A percentile compares a stretch with the other conserved stretches of the same genome.
Conservation (phyloP, 2,888 invertebrate species). For the Melieria omissa region DNA sequence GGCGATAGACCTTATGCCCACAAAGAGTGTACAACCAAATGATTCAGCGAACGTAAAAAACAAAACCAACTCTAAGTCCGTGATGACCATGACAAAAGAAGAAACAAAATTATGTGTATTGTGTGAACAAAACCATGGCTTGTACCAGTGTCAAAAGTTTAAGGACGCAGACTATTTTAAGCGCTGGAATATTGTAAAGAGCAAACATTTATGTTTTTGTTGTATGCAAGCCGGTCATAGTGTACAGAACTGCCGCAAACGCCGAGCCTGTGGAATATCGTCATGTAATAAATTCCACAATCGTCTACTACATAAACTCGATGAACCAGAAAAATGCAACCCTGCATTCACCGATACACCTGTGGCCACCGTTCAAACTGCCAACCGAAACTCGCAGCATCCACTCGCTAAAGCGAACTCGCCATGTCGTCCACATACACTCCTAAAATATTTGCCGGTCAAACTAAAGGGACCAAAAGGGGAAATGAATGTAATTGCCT, state of each 20-base stretch:
- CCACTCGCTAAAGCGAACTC: not conserved
- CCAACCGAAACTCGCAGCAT: not conserved
- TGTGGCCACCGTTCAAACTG: conserved; percentile 11
- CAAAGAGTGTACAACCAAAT: too few relatives aligned
- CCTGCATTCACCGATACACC: not conserved
- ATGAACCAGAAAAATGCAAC: not conserved
- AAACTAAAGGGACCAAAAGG: conserved; percentile 2
- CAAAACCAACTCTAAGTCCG: conserved; percentile 3
- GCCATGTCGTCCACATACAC: not conserved
- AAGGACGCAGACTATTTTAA: not conserved
- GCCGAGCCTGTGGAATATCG: conserved; percentile 3
- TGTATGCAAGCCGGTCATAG: not conserved
- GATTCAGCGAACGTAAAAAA: too few relatives aligned
- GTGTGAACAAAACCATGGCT: not conserved
- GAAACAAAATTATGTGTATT: not conserved
- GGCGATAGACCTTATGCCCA: too few relatives aligned
- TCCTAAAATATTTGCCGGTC: not conserved
- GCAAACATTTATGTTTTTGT: not conserved
- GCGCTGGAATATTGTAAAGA: not conserved
- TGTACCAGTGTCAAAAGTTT: conserved; percentile 7
- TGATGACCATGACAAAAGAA: not conserved
- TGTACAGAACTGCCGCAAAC: not conserved
- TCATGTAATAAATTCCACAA: conserved; percentile 3
- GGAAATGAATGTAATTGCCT: not conserved
- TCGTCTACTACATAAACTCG: not conserved